phyloP scores from a whole-genome alignment of 2,888 invertebrate species.

The Ophraella communa region DNA sequence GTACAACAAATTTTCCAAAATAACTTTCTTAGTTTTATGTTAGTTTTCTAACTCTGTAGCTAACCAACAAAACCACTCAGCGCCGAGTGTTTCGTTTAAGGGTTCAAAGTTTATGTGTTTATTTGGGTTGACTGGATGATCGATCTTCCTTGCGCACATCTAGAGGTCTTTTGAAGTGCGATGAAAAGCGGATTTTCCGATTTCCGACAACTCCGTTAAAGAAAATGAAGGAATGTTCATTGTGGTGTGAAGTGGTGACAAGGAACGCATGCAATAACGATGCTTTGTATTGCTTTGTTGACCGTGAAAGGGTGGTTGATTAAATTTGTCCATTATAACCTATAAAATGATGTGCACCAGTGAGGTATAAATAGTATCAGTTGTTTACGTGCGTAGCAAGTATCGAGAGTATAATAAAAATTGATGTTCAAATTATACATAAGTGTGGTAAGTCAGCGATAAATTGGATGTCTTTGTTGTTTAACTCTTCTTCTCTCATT shows the following conservation, averaged over 20 bases:
- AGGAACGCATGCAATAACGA: slow-evolving; percentile 1
- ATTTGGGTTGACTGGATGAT: slow-evolving; percentile 31
- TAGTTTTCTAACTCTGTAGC: background rate
- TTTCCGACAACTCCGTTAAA: slow-evolving; percentile 4
- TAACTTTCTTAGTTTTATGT: too few relatives aligned
- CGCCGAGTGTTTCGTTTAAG: slow-evolving; percentile 13
- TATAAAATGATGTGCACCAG: slow-evolving; percentile 1
- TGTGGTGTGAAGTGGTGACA: slow-evolving; percentile 15
- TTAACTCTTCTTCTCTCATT: too few relatives aligned
- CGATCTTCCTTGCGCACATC: slow-evolving; percentile 25
- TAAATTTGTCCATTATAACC: slow-evolving; percentile 17
- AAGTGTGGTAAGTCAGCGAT: slow-evolving; percentile 7
- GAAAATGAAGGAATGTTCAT: slow-evolving; percentile 16
- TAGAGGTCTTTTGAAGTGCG: slow-evolving; percentile 14
- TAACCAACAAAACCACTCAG: background rate
- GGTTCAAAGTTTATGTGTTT: slow-evolving; percentile 23
- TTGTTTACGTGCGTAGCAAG: too few relatives aligned
- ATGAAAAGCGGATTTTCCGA: slow-evolving; percentile 28
- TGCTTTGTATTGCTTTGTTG: slow-evolving; percentile 12
- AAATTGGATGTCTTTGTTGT: too few relatives aligned
- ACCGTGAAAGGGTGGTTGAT: slow-evolving; percentile 6
- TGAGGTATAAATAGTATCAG: slow-evolving; percentile 3
- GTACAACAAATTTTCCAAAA: too few relatives aligned
- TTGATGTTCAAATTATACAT: background rate
- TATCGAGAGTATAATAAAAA: background rate